Conservation (phyloP, 2,113 vertebrate species). For the Rhombomys opimus region DNA sequence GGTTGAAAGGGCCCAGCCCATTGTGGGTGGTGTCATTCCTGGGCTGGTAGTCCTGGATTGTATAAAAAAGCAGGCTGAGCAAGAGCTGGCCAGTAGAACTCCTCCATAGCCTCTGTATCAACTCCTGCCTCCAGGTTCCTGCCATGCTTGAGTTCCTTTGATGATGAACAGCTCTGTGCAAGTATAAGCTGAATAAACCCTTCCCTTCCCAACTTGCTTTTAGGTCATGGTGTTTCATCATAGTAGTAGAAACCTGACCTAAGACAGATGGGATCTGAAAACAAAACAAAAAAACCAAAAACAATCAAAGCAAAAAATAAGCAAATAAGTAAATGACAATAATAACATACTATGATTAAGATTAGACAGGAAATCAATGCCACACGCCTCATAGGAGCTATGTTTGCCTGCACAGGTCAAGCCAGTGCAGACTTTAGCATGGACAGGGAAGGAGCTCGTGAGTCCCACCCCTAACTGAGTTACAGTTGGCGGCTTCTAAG, state of each 20-base stretch:
- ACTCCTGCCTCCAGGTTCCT: not conserved
- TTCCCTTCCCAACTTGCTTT: not conserved
- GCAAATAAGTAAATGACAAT: not conserved
- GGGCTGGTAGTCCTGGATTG: not conserved
- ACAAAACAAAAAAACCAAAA: not conserved
- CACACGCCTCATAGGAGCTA: too few species aligned
- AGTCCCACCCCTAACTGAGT: too few species aligned
- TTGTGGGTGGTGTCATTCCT: not conserved
- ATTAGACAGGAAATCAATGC: not conserved
- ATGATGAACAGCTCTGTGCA: not conserved
- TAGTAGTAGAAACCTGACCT: not conserved
- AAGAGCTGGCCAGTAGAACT: not conserved
- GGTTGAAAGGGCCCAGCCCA: not conserved
- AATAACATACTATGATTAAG: not conserved
- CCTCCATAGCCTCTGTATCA: not conserved
- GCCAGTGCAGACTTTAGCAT: too few species aligned
- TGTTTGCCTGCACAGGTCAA: too few species aligned
- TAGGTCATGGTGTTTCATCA: not conserved
- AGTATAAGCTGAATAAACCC: not conserved
- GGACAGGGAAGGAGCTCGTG: too few species aligned
- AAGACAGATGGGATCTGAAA: not conserved
- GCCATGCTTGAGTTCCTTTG: not conserved
- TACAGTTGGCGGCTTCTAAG: too few species aligned
- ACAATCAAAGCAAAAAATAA: not conserved
- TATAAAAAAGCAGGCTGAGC: not conserved